These are phyloP conservation scores for Folsomia candida DNA, from an alignment of 2,888 invertebrate species.

Conservation along the genomic window DNA sequence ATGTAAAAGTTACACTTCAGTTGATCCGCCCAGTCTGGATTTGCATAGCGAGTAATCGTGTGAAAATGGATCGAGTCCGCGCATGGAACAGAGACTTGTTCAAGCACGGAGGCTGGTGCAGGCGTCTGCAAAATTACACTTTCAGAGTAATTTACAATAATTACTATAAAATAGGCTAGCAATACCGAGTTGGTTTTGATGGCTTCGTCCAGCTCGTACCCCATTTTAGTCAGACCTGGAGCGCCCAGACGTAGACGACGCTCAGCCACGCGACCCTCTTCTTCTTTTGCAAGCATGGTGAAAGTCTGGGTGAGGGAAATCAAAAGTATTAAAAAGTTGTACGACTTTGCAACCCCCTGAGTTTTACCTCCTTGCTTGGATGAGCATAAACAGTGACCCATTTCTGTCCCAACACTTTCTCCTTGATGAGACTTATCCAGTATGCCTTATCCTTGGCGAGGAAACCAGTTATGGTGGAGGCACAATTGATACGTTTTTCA, in stretches of 20 bases:
- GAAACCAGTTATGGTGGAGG: slow-evolving; percentile 38
- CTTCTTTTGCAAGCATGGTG: slow-evolving; percentile 67
- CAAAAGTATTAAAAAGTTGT: background rate
- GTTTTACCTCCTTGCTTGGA: slow-evolving; percentile 38
- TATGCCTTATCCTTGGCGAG: slow-evolving; percentile 35
- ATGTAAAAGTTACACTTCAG: slow-evolving; percentile 54
- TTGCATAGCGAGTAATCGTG: slow-evolving; percentile 36
- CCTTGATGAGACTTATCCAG: slow-evolving; percentile 43
- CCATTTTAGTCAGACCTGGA: slow-evolving; percentile 67
- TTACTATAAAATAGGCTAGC: background rate
- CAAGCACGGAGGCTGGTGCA: slow-evolving; percentile 69
- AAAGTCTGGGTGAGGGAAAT: slow-evolving; percentile 57
- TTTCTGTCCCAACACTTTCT: slow-evolving; percentile 38
- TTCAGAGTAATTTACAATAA: background rate
- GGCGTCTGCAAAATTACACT: slow-evolving; percentile 59
- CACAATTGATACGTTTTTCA: slow-evolving; percentile 43
- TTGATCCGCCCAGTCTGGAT: slow-evolving; percentile 43
- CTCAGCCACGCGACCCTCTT: slow-evolving; percentile 67
- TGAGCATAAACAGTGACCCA: slow-evolving; percentile 43
- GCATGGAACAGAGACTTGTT: slow-evolving; percentile 72
- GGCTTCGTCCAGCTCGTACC: slow-evolving; percentile 64
- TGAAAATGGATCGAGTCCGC: slow-evolving; percentile 58
- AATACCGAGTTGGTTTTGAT: slow-evolving; percentile 69
- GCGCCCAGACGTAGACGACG: slow-evolving; percentile 67
- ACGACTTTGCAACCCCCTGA: background rate